A percentile compares a stretch with the other conserved stretches of the same genome.
phyloP scores from a whole-genome alignment of 2,888 invertebrate species.

The Orgyia antiqua region DNA sequence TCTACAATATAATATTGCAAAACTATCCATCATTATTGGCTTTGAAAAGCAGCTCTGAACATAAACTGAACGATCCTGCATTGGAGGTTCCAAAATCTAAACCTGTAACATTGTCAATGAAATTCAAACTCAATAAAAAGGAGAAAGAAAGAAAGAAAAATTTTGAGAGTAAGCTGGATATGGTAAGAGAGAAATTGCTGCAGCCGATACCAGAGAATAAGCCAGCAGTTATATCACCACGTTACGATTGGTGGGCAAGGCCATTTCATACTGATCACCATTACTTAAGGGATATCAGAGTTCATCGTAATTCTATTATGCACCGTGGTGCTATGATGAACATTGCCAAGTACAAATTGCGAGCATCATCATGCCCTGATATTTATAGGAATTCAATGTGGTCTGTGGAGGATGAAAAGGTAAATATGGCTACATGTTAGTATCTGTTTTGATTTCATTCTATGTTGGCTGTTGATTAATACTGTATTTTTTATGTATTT shows the following conservation, averaged over 20 bases:
- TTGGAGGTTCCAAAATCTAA: constrained; percentile 55
- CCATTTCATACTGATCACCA: constrained; percentile 80
- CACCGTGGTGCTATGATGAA: constrained; percentile 93
- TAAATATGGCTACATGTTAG: constrained; percentile 51
- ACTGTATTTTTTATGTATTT: background rate
- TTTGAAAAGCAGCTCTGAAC: constrained; percentile 81
- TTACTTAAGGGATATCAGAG: constrained; percentile 83
- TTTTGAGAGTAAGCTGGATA: constrained; percentile 61
- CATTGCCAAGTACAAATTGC: constrained; percentile 87
- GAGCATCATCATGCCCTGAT: constrained; percentile 95
- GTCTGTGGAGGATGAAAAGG: constrained; percentile 85
- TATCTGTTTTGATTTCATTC: too few relatives aligned
- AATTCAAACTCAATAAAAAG: constrained; percentile 66
- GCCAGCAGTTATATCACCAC: constrained; percentile 44
- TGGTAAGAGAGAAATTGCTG: constrained; percentile 56
- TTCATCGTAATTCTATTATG: constrained; percentile 90
- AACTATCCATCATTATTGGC: constrained; percentile 84
- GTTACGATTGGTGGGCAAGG: constrained; percentile 63
- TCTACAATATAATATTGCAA: constrained; percentile 84
- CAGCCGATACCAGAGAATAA: constrained; percentile 69
- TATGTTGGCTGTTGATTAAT: too few relatives aligned
- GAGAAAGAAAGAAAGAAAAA: constrained; percentile 42
- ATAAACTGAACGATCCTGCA: constrained; percentile 67
- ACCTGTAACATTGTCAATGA: constrained; percentile 81
- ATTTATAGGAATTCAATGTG: constrained; percentile 93